Conservation (phyloP, 2,113 vertebrate species). For the Odontophorus gujanensis region DNA sequence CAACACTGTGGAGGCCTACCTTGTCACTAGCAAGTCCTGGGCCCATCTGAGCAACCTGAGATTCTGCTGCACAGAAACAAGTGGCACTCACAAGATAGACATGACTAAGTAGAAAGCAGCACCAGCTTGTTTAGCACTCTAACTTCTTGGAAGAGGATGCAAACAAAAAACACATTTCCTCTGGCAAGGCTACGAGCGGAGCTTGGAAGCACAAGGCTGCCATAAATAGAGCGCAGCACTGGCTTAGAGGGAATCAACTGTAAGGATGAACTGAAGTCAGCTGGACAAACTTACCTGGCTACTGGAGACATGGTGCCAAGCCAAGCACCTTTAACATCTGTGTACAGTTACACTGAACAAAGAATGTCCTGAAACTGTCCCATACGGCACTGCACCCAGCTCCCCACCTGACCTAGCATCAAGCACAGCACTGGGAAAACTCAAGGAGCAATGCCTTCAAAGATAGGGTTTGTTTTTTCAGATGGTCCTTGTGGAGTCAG, state of each 20-base stretch:
- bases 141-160: slow-evolving; percentile 46
- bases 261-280: slow-evolving; percentile 41
- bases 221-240: slow-evolving; percentile 18
- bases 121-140: slow-evolving; percentile 35
- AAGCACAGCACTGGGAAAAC: too few species aligned
- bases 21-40: background rate
- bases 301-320: slow-evolving; percentile 45
- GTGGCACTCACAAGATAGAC: background rate
- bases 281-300: slow-evolving; percentile 64
- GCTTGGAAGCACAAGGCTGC: slow-evolving; percentile 39
- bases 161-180: slow-evolving; percentile 53
- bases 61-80: background rate
- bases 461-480: too few species aligned
- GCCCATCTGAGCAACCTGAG: background rate
- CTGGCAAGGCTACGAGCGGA: slow-evolving; percentile 30
- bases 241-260: slow-evolving; percentile 1
- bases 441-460: too few species aligned
- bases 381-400: slow-evolving; percentile 25
- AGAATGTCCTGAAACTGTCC: slow-evolving; percentile 42
- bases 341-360: slow-evolving; percentile 60
- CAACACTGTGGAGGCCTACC: background rate
- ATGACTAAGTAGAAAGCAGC: slow-evolving; percentile 37
- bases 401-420: background rate
- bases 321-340: slow-evolving; percentile 34
- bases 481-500: too few species aligned